Evolutionary conservation across 2,113 vertebrate genomes (phyloP).

Genomic region (Hydropotes inermis): DNA sequence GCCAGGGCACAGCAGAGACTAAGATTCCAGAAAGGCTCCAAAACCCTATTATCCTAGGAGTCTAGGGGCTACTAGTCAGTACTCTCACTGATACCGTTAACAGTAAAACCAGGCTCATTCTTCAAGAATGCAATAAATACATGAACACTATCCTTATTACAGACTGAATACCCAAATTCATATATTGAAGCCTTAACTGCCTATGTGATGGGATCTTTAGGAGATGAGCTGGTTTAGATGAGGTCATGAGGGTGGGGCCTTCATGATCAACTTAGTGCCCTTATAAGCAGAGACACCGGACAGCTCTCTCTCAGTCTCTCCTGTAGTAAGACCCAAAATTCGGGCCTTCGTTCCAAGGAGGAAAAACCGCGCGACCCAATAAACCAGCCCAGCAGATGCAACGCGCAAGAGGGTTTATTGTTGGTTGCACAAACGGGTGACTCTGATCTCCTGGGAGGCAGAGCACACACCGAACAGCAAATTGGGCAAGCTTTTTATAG

Average conservation of each 20-base stretch:
- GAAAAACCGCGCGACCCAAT: no score
- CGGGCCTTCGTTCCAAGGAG: no score
- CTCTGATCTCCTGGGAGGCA: no score
- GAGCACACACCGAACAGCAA: no score
- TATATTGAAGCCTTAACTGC: background rate
- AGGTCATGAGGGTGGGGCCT: background rate
- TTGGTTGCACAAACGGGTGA: no score
- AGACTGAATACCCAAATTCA: background rate
- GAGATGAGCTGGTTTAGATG: background rate
- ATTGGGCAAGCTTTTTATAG: no score
- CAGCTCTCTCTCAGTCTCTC: background rate
- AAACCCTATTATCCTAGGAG: background rate
- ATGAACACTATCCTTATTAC: accelerated
- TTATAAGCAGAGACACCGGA: background rate
- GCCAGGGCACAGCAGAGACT: accelerated
- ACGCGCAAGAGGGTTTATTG: no score
- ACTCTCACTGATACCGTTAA: no score
- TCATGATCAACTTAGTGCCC: background rate
- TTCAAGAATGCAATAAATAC: background rate
- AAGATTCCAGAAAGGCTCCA: background rate
- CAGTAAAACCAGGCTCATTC: background rate
- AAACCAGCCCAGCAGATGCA: no score
- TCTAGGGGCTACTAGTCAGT: accelerated
- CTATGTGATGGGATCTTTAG: no score
- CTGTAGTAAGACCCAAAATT: no score